phyloP scores from a whole-genome alignment of 2,113 vertebrate genomes.

The Entosphenus tridentatus region DNA sequence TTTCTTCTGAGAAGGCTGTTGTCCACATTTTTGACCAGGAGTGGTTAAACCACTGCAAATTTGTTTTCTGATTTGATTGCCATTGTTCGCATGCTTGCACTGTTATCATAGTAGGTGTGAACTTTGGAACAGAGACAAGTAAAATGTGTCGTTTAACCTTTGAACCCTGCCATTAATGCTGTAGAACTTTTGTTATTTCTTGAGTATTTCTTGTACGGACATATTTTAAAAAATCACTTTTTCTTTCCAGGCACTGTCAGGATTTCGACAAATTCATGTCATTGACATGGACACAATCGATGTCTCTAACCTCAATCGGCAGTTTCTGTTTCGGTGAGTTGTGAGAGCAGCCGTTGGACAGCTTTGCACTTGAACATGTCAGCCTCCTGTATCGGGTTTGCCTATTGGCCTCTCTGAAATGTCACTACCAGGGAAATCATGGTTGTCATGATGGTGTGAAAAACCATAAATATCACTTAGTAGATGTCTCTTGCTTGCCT shows the following conservation, averaged over 20 bases:
- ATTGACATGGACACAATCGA: constrained; percentile 96
- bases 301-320: constrained; percentile 78
- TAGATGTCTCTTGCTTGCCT: no score
- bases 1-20: not conserved
- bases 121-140: constrained; percentile 8
- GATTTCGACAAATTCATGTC: constrained; percentile 84
- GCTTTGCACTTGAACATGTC: no score
- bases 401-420: no score
- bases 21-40: no score
- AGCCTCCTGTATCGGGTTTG: no score
- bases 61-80: constrained; percentile 10
- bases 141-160: constrained; percentile 9
- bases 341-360: not conserved
- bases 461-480: no score
- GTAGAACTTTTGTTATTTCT: not conserved
- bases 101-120: constrained; percentile 9
- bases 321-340: constrained; percentile 81
- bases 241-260: constrained; percentile 50
- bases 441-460: no score
- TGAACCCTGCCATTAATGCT: constrained; percentile 5
- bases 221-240: not conserved
- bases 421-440: no score
- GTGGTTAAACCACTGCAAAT: constrained; percentile 8
- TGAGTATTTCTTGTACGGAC: no score
- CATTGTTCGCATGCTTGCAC: not conserved